phyloP scores from a whole-genome alignment of 92 coral and sea anemone species.

The Porites cylindrica region DNA sequence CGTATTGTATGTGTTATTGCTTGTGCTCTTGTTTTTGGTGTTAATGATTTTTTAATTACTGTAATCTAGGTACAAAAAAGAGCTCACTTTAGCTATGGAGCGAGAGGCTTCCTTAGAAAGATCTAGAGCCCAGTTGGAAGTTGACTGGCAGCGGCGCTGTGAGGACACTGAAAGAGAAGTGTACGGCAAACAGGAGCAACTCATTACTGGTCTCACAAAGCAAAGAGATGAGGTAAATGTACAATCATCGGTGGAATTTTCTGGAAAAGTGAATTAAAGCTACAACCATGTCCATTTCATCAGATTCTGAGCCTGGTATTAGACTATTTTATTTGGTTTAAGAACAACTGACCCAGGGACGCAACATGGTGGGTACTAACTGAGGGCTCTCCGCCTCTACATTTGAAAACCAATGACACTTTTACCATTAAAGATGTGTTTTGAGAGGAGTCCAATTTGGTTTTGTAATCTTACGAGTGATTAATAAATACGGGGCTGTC shows the following conservation, averaged over 20 bases:
- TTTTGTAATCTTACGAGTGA: too few species aligned
- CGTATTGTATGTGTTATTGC: background rate
- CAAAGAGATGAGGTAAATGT: slow-evolving; percentile 90
- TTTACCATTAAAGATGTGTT: too few species aligned
- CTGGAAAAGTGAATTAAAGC: background rate
- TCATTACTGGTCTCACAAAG: slow-evolving; percentile 75
- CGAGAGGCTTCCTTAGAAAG: slow-evolving; percentile 87
- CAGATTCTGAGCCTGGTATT: too few species aligned
- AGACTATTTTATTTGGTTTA: too few species aligned
- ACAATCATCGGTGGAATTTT: background rate
- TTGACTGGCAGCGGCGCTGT: slow-evolving; percentile 97
- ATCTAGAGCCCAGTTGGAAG: slow-evolving; percentile 82
- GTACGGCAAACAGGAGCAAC: slow-evolving; percentile 85
- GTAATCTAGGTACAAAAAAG: slow-evolving; percentile 84
- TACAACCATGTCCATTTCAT: too few species aligned
- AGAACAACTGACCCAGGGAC: too few species aligned
- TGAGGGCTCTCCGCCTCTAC: too few species aligned
- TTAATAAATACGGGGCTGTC: too few species aligned
- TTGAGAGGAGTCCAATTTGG: too few species aligned
- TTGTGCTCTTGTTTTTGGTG: background rate
- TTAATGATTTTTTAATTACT: background rate
- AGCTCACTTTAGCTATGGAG: slow-evolving; percentile 87
- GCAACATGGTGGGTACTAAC: too few species aligned
- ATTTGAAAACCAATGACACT: too few species aligned
- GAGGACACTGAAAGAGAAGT: slow-evolving; percentile 95